Evolutionary conservation across 2,797 vertebrate species (phyloP), one percentile per base, ranked within the genome.

Genomic region (Pseudocheirus occidentalis): DNA sequence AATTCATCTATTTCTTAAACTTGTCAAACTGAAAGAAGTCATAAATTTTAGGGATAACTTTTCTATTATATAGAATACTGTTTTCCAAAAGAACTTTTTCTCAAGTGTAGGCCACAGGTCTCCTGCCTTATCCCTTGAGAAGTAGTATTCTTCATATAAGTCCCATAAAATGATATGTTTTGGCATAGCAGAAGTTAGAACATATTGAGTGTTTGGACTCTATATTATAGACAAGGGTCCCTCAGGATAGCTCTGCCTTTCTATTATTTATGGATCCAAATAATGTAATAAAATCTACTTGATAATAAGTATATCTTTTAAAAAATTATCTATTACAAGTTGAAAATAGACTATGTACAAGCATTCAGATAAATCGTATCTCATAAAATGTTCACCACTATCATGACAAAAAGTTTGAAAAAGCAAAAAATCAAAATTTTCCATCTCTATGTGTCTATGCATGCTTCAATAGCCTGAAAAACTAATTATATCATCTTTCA

Each of bases 11-110:
- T 81, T 81, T 46, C 66, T 81, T 87, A 40, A 87, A 50, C 27
- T 24, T 12, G 50, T 87, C 59, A 90, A 89, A 95, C 66, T n/a
- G 95, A 95, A 93, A 94, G 21, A 93, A 93, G 52, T n/a, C 53
- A 66, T 50, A 92, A 5, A 59, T 89, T 62, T 29, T 94, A 92
- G 91, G 92, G 53, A 56, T 21, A 56, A 18, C 13, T 93, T 94
- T 92, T 90, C 73, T 40, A 46, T 81, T 4, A 81, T 81, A 50
- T 50, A 46, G 40, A 87, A 87, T 27, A 50, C 40, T 50, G 3
- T 24, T 34, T 29, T 89, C 46, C 58, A 66, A 95, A 90, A 93
- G 57, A 94, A 92, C 52, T 92, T 62, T 54, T 18, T 11, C 52
- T 29, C 92, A 92, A 57, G 0, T 52, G 54, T 24, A 95, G 91